phyloP scores from a whole-genome alignment of 2,113 vertebrate genomes.

The Scatophagus argus region DNA sequence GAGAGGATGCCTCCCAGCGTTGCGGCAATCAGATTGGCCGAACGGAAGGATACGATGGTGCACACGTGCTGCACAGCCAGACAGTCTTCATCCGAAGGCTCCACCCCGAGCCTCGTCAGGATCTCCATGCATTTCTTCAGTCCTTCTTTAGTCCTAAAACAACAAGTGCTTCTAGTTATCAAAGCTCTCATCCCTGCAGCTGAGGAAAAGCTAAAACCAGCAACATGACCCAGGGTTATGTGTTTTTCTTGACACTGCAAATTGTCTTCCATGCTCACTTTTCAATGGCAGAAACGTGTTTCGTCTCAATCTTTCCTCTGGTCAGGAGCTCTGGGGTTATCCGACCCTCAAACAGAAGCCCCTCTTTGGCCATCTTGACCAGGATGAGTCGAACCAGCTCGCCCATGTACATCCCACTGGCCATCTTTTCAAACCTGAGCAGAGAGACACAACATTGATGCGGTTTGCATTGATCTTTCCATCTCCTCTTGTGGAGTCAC shows the following conservation, averaged over 20 bases:
- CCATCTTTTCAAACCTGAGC: conserved; percentile 98
- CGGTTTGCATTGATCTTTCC: neutral
- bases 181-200: too few species aligned
- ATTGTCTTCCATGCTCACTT: conserved; percentile 86
- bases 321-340: conserved; percentile 97
- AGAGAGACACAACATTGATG: conserved; percentile 15
- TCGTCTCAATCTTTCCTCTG: conserved; percentile 94
- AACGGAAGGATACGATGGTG: conserved; percentile 96
- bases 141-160: conserved; percentile 93
- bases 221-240: neutral
- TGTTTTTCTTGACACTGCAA: neutral
- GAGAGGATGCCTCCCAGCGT: conserved; percentile 90
- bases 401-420: conserved; percentile 96
- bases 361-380: conserved; percentile 98
- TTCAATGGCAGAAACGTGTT: conserved; percentile 95
- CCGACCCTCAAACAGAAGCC: conserved; percentile 94
- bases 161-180: neutral
- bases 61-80: conserved; percentile 96
- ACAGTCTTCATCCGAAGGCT: conserved; percentile 94
- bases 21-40: conserved; percentile 92
- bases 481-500: neutral
- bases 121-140: conserved; percentile 95
- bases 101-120: conserved; percentile 92
- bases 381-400: conserved; percentile 97
- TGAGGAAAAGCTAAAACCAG: too few species aligned